Conservation (phyloP, 1,140 invertebrate genomes). For the Chymomyza costata region DNA sequence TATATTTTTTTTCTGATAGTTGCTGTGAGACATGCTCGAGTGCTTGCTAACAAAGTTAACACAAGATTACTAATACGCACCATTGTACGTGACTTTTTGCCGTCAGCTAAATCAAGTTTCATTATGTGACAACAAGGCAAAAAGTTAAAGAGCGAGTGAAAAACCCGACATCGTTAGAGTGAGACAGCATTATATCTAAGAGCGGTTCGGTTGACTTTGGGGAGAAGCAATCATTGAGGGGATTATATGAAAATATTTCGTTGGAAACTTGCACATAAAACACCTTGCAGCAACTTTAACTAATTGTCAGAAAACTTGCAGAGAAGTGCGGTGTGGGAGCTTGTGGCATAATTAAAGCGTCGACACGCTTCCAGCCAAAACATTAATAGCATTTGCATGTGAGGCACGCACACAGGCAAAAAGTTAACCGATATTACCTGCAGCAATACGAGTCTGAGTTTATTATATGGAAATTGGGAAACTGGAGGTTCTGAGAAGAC, state of each 20-base stretch:
- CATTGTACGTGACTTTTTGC: slow-evolving; percentile 71
- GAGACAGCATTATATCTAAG: too few relatives aligned
- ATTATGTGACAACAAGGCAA: slow-evolving; percentile 49
- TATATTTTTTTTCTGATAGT: slow-evolving; percentile 6
- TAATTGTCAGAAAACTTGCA: too few relatives aligned
- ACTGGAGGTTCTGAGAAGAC: too few relatives aligned
- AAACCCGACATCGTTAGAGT: neutral
- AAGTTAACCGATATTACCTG: slow-evolving; percentile 22
- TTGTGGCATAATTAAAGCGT: slow-evolving; percentile 64
- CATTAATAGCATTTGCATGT: slow-evolving; percentile 55
- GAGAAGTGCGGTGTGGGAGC: too few relatives aligned
- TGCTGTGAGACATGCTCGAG: slow-evolving; percentile 45
- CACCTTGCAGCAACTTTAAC: slow-evolving; percentile 64
- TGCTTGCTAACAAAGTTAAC: slow-evolving; percentile 69
- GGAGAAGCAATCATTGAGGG: neutral
- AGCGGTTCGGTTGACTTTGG: too few relatives aligned
- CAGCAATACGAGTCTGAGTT: too few relatives aligned
- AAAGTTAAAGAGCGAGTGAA: slow-evolving; percentile 16
- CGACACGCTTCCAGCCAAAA: slow-evolving; percentile 42
- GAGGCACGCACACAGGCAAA: slow-evolving; percentile 41
- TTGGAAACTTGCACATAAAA: slow-evolving; percentile 48
- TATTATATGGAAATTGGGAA: too few relatives aligned
- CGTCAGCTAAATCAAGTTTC: slow-evolving; percentile 72
- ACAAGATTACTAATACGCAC: slow-evolving; percentile 71
- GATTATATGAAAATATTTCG: slow-evolving; percentile 2